Base-by-base conservation (phyloP, 2,888 invertebrate species). In the Polydrusus tereticollis region DNA sequence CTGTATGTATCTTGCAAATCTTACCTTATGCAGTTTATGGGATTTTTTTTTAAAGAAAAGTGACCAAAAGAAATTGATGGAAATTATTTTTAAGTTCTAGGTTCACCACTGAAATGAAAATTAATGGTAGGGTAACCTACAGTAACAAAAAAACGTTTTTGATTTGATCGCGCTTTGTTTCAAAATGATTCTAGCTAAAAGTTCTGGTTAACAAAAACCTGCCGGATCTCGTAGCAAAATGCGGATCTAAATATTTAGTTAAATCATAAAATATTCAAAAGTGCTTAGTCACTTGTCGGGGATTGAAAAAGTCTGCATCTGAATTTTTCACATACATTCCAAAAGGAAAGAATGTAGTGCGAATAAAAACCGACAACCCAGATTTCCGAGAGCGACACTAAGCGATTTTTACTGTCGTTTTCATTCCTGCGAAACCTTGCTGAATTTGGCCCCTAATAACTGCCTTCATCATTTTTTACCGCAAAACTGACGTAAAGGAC, bases 371-470 rank as follows among this genome's bases (percentile, higher is more conserved):
- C 45, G 47, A 29, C 63, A 63, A 33, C 60, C 26, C 26, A 63
- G 29, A 63, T 63, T 60, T 63, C 63, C 29, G 63, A 50, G 63
- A 29, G 16, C 29, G 63, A 18, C 63, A 63, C 63, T 63, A 63
- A 63, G 63, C 63, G 62, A 62, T 62, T 62, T 62, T 62, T 62
- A 62, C 62, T 62, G 63, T 63, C 63, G 63, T 29, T 63, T 63
- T 47, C 63, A 63, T 33, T 63, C 12, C 20, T 29, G 50, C 63
- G 47, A 50, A 63, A 47, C 43, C 36, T 18, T 43, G 16, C 60
- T 60, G 43, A 60, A 60, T 60, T 60, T 60, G 16, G 23, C 8
- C 43, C 41, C 45, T 60, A 43, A 60, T 60, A 60, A 41, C 43
- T 23, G 60, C 41, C 18, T 60, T 29, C 60, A 60, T 60, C 41